Evolutionary conservation across 2,888 invertebrate species (phyloP), one percentile per base, ranked within the genome.

Genomic region (Tetranychus piercei): DNA sequence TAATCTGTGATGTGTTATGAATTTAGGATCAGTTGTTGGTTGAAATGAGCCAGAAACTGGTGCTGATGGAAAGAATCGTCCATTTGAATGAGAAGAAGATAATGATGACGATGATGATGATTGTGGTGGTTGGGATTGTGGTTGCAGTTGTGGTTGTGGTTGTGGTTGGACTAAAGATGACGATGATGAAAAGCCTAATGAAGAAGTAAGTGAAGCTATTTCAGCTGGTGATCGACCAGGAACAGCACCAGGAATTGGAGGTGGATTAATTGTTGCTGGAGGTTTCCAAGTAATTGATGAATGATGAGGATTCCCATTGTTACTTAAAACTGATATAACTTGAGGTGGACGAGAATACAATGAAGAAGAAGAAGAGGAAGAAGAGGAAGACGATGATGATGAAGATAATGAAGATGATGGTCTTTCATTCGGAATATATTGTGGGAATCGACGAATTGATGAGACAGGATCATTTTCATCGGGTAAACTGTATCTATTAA

Each of bases 241-340:
- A 69, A 20, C 34, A 69, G 22, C 34, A 69, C 69, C 34, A 23
- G 22, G 22, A 69, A 69, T 23, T 22, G 69, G 34, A 20, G 76
- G 75, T 65, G 75, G 75, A n/a, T 70, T 34, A 34, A 72, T 43
- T 1, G 76, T 75, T 55, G 76, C 72, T 15, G 76, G 76, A 22
- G 76, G 76, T 72, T 76, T 76, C 76, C 76, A 76, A 7, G 74
- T 72, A 9, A 76, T 72, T 44, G 71, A 55, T 55, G 55, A 55
- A 11, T 76, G 76, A 44, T 73, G 76, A 34, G 44, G 70, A 43
- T 67, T 22, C n/a, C 65, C 71, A 5, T 44, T 34, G 15, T 74
- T 74, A 34, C 67, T 72, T 43, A 75, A n/a, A 18, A 76, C 76
- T 8, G 76, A 76, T 22, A 76, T 76, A 23, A 76, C 69, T 67